Evolutionary conservation across 1,140 invertebrate species (phyloP).

Genomic region (Trachymyrmex septentrionalis): DNA sequence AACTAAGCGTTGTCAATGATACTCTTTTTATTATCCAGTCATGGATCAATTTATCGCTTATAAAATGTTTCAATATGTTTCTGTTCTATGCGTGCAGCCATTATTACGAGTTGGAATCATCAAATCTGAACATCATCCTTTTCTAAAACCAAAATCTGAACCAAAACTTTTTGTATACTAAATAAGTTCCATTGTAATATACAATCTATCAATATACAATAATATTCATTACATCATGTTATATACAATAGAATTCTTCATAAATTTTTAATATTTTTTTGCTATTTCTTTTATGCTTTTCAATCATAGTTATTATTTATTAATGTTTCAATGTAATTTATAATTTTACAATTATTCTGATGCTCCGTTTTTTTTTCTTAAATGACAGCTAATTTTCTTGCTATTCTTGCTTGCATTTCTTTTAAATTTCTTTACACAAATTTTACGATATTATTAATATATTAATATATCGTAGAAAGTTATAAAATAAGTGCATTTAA

Average conservation of each 20-base stretch:
- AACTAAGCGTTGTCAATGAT: slow-evolving; percentile 21
- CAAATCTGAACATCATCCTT: not conserved
- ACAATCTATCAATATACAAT: not conserved
- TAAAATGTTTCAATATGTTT: not conserved
- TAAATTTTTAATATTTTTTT: not conserved
- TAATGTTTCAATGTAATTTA: not conserved
- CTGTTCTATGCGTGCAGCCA: not conserved
- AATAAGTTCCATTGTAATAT: not conserved
- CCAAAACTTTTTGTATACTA: not conserved
- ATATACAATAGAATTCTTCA: not conserved
- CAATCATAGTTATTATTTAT: not conserved
- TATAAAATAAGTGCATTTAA: not conserved
- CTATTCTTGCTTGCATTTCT: too few relatives aligned
- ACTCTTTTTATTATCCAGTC: not conserved
- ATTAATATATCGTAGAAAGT: not conserved
- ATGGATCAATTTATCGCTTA: not conserved
- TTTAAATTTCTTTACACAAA: not conserved
- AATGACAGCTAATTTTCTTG: not conserved
- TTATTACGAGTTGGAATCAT: not conserved
- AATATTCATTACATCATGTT: not conserved
- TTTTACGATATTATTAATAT: slow-evolving; percentile 2
- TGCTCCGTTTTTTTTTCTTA: not conserved
- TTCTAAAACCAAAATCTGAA: not conserved
- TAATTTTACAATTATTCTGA: not conserved
- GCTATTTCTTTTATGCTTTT: not conserved